phyloP scores from a whole-genome alignment of 2,888 invertebrate species.

The Phaedon cochleariae region DNA sequence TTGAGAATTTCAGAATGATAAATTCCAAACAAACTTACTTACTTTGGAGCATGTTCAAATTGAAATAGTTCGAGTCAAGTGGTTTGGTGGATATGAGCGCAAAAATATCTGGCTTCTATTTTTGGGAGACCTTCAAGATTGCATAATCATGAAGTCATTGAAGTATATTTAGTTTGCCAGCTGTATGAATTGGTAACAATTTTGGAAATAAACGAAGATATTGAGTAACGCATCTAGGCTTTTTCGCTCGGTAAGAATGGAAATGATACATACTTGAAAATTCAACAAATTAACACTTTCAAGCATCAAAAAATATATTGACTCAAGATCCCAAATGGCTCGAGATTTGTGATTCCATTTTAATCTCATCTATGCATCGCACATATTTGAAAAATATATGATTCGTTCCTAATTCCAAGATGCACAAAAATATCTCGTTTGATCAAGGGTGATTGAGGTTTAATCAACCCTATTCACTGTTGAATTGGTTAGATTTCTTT shows the following conservation, averaged over 20 bases:
- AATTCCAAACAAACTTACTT: constrained; percentile 28
- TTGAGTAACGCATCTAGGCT: background rate
- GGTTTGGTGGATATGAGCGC: constrained; percentile 31
- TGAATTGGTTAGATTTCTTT: no score
- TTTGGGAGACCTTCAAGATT: constrained; percentile 38
- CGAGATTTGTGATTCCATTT: no score
- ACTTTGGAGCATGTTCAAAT: constrained; percentile 33
- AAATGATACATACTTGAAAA: no score
- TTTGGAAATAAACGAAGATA: background rate
- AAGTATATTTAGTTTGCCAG: constrained; percentile 28
- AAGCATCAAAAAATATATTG: no score
- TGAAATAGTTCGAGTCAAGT: constrained; percentile 28
- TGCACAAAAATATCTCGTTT: no score
- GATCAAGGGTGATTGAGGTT: no score
- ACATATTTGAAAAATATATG: no score
- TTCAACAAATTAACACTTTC: no score
- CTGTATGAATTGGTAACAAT: background rate
- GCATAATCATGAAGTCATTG: constrained; percentile 34
- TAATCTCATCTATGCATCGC: no score
- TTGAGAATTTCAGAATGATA: background rate
- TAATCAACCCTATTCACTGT: no score
- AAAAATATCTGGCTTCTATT: constrained; percentile 33
- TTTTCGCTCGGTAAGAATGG: background rate
- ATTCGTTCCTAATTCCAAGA: no score
- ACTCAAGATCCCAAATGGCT: no score